Evolutionary conservation across 1,140 invertebrate species (phyloP), one percentile per base, ranked within the genome.

Genomic region (Drosophila kurseongensis): DNA sequence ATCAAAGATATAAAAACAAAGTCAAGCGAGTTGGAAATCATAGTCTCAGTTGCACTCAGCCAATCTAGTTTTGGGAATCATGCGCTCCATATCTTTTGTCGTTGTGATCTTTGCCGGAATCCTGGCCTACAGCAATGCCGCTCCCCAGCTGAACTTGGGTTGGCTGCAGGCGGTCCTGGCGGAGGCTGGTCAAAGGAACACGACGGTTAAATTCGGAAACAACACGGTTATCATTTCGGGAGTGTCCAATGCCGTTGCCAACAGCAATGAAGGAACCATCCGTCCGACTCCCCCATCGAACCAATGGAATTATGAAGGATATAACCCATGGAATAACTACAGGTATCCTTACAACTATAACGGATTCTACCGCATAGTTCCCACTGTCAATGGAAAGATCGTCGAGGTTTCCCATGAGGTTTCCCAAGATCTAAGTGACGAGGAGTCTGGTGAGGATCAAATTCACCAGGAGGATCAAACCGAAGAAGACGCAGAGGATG

Each of bases 1-100:
- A n/a, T 52, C 32, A 58, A 48, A 75, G 52, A 16, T 75, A 75
- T 75, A 75, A 75, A 75, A 75, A 57, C 57, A 44, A 58, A 36
- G 55, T 1, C 1, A 16, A 12, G 4, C 6, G 10, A 3, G 0
- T 4, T 13, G 7, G 4, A 18, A 66, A 67, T 48, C 54, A 75
- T 67, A 75, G 72, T 67, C 47, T 47, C 72, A 59, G 41, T 58
- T 67, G 42, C 54, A 75, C 35, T 73, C 68, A 73, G 47, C n/a
- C 38, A 57, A 27, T 56, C 32, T 32, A 54, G 41, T 40, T 47
- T 40, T 51, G 47, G n/a, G 0, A 55, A 72, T 38, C 72, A 77
- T 77, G 74, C 73, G 73, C 29, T 68, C 55, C 38, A 23, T 77
- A 29, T 32, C 14, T 10, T 18, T 77, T 14, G 54, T 44, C 35